Evolutionary conservation across 2,113 vertebrate genomes (phyloP).

Genomic region (Datnioides undecimradiatus): DNA sequence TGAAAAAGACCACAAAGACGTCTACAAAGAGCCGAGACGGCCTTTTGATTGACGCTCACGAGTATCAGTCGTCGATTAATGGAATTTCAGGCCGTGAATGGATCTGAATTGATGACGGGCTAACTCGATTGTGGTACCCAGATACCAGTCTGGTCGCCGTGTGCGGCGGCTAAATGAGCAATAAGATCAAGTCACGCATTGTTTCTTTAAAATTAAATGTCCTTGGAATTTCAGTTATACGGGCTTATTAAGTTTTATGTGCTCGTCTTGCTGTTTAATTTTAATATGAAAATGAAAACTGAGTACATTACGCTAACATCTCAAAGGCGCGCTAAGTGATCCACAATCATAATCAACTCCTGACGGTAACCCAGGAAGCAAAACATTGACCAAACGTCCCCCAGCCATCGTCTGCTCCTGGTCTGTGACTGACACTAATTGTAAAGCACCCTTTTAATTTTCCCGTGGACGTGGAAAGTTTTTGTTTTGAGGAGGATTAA

Average conservation of each 20-base stretch:
- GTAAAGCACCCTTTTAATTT: conserved; percentile 30
- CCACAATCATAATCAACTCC: background rate
- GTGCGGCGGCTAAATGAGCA: conserved; percentile 11
- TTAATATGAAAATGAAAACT: conserved; percentile 11
- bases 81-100: conserved; percentile 16
- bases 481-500: background rate
- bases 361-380: conserved; percentile 1
- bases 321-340: conserved; percentile 12
- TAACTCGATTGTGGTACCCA: conserved; percentile 5
- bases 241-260: conserved; percentile 12
- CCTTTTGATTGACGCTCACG: conserved; percentile 16
- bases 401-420: background rate
- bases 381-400: conserved; percentile 18
- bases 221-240: conserved; percentile 17
- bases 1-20: conserved; percentile 2
- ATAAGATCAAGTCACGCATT: background rate
- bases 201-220: background rate
- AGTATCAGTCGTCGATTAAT: conserved; percentile 7
- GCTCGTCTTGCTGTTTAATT: background rate
- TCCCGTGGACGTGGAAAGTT: conserved; percentile 1
- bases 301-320: background rate
- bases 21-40: background rate
- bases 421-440: conserved; percentile 7
- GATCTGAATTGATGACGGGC: background rate
- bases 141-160: background rate